Evolutionary conservation across 2,113 vertebrate species (phyloP).

Genomic region (Naja naja): DNA sequence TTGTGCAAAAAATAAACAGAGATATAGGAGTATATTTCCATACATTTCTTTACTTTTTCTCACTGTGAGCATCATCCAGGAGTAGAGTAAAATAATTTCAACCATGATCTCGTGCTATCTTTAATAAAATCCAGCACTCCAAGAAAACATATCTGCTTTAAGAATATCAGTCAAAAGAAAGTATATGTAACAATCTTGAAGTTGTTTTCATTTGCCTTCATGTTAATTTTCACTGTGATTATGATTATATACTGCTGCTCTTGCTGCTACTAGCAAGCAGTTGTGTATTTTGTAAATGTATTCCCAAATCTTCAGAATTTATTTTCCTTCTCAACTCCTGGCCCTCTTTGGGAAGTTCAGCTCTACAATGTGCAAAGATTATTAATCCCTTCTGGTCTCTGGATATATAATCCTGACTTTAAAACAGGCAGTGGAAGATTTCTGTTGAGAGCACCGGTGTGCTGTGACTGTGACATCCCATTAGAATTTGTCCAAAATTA

Average conservation of each 20-base stretch:
- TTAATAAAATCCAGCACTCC: neutral
- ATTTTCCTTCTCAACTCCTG: neutral
- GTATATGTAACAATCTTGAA: neutral
- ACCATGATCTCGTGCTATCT: neutral
- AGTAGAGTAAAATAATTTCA: neutral
- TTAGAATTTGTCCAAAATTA: neutral
- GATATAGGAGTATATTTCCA: neutral
- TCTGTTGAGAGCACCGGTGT: neutral
- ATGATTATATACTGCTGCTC: neutral
- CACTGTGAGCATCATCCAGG: neutral
- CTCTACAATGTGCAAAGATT: neutral
- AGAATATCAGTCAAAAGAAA: neutral
- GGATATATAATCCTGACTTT: neutral
- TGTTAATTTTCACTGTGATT: neutral
- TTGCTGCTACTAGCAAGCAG: neutral
- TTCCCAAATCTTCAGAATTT: neutral
- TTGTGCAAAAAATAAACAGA: too few species aligned
- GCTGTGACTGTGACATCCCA: neutral
- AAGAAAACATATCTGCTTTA: neutral
- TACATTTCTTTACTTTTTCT: neutral
- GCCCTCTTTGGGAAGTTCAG: neutral
- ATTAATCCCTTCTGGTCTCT: neutral
- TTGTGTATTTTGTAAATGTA: slow-evolving; percentile 20
- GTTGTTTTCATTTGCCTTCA: neutral
- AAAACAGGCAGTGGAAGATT: neutral